Conservation (phyloP, 2,888 invertebrate genomes). For the Calameuta filiformis region DNA sequence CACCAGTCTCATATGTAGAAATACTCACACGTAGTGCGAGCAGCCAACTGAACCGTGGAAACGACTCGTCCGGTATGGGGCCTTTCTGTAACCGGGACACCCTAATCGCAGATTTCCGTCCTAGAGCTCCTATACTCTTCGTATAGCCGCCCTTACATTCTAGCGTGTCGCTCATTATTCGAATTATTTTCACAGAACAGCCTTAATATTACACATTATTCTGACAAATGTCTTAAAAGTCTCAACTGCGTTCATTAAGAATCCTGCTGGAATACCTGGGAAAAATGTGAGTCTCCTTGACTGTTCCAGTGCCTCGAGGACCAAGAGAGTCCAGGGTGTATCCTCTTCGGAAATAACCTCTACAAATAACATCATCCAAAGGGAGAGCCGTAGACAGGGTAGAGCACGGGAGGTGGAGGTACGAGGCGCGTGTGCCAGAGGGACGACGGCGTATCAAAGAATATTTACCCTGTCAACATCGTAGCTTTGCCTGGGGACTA, state of each 20-base stretch:
- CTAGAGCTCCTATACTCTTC: conserved; percentile 1
- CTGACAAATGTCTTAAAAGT: no score
- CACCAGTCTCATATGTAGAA: no score
- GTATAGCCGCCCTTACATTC: no score
- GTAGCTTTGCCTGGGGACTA: conserved; percentile 45
- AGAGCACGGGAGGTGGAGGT: conserved; percentile 20
- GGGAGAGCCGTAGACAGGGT: conserved; percentile 18
- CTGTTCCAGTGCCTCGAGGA: no score
- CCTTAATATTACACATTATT: no score
- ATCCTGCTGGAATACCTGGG: no score
- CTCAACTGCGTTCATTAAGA: no score
- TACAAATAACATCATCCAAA: conserved; percentile 17
- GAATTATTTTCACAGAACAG: no score
- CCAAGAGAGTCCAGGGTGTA: not conserved
- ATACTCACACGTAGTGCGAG: no score
- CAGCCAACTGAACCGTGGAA: conserved; percentile 60
- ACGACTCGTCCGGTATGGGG: conserved; percentile 61
- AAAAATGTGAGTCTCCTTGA: no score
- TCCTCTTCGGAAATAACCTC: conserved; percentile 23
- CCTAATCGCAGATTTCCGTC: conserved; percentile 64
- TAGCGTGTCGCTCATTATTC: no score
- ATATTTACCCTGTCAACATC: conserved; percentile 60
- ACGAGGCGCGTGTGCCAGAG: conserved; percentile 53
- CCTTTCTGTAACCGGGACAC: conserved; percentile 57
- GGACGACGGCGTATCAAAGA: conserved; percentile 57